Base-by-base conservation (phyloP, 2,888 invertebrate genomes). In the Lasioglossum calceatum region DNA sequence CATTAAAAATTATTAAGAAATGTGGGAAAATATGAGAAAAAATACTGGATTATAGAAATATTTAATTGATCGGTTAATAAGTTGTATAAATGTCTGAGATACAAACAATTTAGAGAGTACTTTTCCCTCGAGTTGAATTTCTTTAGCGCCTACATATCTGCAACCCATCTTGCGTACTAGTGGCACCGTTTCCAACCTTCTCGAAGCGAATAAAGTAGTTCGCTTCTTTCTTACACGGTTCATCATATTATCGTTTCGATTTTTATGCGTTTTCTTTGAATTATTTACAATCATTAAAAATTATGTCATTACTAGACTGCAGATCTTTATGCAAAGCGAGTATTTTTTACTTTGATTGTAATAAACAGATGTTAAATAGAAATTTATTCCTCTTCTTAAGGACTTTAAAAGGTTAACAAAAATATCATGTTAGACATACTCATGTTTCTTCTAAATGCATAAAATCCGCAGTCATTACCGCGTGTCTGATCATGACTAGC, bases 161-260 rank as follows among this genome's bases (percentile, higher is more conserved):
- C 92, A 93, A 92, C 92, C 92, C 80, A 67, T 75, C 82, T 78
- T 87, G 74, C 92, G 50, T 19, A 36, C 61, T n/a, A 27, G 80
- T 78, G 82, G 77, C 71, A 74, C 71, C 10, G 73, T 36, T 42
- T 71, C 70, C 47, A n/a, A 42, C 58, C 44, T 36, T 19, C 42
- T 14, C 36, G 2, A n/a, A 1, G 27, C 44, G 44, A 61, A 44
- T 39, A 32, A 61, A 16, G 5, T 23, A 7, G 3, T 76, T 36
- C 4, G 0, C 16, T 27, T 8, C 3, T 64, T 27, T n/a, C 61
- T 61, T 61, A 16, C 61, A 64, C 27, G 61, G 3, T 14, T 16
- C 61, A 27, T 32, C 61, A n/a, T 2, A 16, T 2, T 5, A 16
- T 32, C 27, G 2, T 16, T 14, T n/a, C 2, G 4, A 64, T 32